A percentile compares a stretch with the other conserved stretches of the same genome.
Conservation (phyloP, 2,113 vertebrate genomes). For the Xenotilapia caudafasciata region DNA sequence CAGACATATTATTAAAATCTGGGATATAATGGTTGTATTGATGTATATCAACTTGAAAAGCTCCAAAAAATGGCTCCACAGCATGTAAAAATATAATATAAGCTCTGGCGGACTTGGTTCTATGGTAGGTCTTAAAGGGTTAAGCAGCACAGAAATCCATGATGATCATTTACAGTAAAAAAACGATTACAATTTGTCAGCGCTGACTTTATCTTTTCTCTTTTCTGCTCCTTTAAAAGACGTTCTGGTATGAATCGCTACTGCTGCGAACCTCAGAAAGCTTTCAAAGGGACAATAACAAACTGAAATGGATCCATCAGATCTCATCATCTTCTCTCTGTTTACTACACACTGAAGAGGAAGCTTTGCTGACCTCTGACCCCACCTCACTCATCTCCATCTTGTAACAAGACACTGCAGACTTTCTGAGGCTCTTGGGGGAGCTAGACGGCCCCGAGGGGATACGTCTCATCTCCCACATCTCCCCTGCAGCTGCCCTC, state of each 20-base stretch:
- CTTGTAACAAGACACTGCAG: conserved; percentile 22
- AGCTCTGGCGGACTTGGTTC: no score
- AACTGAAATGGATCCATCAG: conserved; percentile 10
- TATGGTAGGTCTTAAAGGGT: no score
- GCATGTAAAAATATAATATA: no score
- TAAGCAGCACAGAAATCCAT: not conserved
- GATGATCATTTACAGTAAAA: not conserved
- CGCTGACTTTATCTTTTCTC: not conserved
- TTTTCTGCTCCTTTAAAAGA: not conserved
- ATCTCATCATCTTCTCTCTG: not conserved
- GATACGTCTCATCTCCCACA: not conserved
- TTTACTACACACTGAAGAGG: not conserved
- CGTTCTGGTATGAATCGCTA: not conserved
- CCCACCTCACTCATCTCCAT: conserved; percentile 12
- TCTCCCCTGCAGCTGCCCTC: not conserved
- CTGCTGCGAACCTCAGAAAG: not conserved
- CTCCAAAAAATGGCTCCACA: no score
- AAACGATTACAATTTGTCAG: fast-evolving
- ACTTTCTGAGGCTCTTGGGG: not conserved
- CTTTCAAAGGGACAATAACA: not conserved
- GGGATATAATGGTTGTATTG: no score
- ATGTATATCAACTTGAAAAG: no score
- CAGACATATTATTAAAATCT: no score
- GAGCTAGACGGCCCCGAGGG: not conserved
- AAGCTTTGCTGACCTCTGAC: conserved; percentile 21